These are phyloP conservation scores for Perithous albicinctus DNA, from an alignment of 2,888 invertebrate genomes.

Conservation along the genomic window DNA sequence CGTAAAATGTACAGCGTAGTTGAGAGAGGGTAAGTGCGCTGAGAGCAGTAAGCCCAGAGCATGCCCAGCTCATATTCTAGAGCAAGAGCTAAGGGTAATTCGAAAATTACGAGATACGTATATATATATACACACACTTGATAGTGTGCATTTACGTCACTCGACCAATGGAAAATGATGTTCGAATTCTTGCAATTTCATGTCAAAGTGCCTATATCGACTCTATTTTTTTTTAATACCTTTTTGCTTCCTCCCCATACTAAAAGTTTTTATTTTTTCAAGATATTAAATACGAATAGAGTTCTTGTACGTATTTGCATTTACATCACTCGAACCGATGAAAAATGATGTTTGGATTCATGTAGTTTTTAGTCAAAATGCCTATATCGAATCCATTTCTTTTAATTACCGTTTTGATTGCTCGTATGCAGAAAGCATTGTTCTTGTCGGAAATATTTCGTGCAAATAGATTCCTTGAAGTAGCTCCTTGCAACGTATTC, in stretches of 20 bases:
- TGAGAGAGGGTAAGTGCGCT: conserved; percentile 2
- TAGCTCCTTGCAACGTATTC: not conserved
- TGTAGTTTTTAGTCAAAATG: no score
- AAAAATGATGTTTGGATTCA: no score
- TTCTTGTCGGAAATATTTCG: not conserved
- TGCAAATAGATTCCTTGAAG: not conserved
- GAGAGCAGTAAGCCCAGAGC: not conserved
- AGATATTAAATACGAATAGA: no score
- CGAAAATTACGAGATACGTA: not conserved
- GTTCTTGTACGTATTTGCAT: no score
- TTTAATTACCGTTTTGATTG: no score
- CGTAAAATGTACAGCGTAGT: conserved; percentile 1
- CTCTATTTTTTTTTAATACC: no score
- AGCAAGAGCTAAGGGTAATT: not conserved
- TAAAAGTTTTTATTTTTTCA: no score
- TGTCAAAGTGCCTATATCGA: not conserved
- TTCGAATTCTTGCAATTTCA: not conserved
- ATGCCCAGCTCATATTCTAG: not conserved
- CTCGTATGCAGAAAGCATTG: no score
- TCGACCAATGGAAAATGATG: not conserved
- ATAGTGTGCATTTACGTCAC: not conserved
- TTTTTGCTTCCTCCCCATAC: no score
- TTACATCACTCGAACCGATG: no score
- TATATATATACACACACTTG: not conserved
- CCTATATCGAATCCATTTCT: no score